A percentile compares a stretch with the other conserved stretches of the same genome.
phyloP scores from a whole-genome alignment of 2,113 vertebrate genomes.

The Phalacrocorax brasilianus region DNA sequence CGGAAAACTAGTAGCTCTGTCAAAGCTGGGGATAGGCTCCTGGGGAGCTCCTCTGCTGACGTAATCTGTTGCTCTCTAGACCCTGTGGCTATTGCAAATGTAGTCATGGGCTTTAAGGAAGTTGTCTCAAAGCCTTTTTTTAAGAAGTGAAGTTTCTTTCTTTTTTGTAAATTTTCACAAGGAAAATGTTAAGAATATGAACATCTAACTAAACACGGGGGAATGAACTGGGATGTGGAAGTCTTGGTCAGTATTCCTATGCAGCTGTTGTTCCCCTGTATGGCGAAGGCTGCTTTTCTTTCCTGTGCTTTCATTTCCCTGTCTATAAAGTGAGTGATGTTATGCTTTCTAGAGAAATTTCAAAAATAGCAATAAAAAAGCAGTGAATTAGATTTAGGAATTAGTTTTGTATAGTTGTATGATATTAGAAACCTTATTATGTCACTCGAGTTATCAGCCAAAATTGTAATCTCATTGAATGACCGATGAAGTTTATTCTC shows the following conservation, averaged over 20 bases:
- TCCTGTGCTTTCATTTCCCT: background rate
- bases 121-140: background rate
- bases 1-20: background rate
- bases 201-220: background rate
- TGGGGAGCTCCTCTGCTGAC: background rate
- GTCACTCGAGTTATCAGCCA: background rate
- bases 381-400: background rate
- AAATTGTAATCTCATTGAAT: background rate
- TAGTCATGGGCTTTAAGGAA: background rate
- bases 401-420: background rate
- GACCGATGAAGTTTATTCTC: background rate
- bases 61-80: background rate
- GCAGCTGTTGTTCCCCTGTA: background rate
- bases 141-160: background rate
- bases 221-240: background rate
- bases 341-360: background rate
- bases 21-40: background rate
- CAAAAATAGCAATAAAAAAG: background rate
- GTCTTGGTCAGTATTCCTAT: background rate
- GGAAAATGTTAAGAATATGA: background rate
- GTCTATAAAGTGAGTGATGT: background rate
- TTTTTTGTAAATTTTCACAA: background rate
- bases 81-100: background rate
- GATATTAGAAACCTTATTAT: background rate
- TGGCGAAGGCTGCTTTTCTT: background rate